Conservation (phyloP, 1,140 invertebrate species). For the Ostrea edulis region DNA sequence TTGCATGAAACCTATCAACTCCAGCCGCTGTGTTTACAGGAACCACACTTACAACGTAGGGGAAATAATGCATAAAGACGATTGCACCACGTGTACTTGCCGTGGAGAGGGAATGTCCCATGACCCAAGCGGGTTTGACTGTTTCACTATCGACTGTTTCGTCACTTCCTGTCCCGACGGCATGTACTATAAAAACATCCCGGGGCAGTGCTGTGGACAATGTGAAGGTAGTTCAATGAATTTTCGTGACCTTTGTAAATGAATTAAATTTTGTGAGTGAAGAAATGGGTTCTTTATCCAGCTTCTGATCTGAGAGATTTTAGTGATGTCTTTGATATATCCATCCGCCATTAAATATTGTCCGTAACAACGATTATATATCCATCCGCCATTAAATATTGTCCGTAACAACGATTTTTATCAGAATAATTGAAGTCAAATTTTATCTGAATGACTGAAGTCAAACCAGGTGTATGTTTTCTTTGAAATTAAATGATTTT, state of each 20-base stretch:
- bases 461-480: no score
- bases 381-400: no score
- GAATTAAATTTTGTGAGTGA: no score
- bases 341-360: no score
- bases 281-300: no score
- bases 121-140: constrained; percentile 4
- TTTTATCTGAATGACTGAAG: no score
- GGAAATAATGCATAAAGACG: not conserved
- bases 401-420: no score
- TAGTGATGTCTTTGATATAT: no score
- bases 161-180: not conserved
- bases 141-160: not conserved
- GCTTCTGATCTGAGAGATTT: no score
- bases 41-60: not conserved
- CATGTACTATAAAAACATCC: not conserved
- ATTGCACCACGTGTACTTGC: not conserved
- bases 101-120: not conserved
- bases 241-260: not conserved
- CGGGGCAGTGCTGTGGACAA: not conserved
- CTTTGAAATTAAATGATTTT: no score
- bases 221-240: constrained; percentile 2
- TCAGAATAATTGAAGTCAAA: no score
- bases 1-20: constrained; percentile 22
- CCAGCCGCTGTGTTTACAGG: not conserved
- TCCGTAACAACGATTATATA: no score